phyloP scores from a whole-genome alignment of 2,888 invertebrate species.

The Orthosia cruda region DNA sequence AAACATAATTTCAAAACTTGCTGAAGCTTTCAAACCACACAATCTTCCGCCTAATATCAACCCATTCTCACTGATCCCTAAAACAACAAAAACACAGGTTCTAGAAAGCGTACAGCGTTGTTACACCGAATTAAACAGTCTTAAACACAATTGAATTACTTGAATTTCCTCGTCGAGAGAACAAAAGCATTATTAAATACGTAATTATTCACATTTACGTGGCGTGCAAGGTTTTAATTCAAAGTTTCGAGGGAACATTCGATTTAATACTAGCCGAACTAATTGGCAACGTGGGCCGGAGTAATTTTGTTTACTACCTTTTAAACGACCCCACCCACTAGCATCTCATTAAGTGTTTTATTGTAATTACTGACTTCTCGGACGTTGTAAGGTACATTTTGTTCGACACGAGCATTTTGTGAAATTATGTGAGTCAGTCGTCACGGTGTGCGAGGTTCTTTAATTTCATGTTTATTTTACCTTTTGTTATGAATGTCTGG shows the following conservation, averaged over 20 bases:
- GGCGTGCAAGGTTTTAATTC: conserved; percentile 89
- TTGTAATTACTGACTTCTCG: conserved; percentile 78
- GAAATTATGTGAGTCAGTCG: conserved; percentile 70
- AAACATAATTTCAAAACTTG: neutral
- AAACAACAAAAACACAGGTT: conserved; percentile 76
- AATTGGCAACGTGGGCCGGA: conserved; percentile 90
- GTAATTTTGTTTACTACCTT: conserved; percentile 91
- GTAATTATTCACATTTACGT: conserved; percentile 91
- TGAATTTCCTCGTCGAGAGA: conserved; percentile 91
- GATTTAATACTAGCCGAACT: conserved; percentile 91
- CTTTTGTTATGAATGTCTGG: conserved; percentile 57
- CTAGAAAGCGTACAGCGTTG: conserved; percentile 86
- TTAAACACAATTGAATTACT: conserved; percentile 92
- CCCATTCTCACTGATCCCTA: conserved; percentile 68
- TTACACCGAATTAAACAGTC: conserved; percentile 88
- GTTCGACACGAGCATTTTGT: conserved; percentile 70
- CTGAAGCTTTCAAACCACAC: neutral
- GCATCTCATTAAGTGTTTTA: conserved; percentile 81
- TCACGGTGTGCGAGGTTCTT: conserved; percentile 64
- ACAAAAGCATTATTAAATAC: conserved; percentile 92
- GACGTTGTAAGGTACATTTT: conserved; percentile 70
- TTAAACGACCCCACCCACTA: conserved; percentile 90
- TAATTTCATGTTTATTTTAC: conserved; percentile 66
- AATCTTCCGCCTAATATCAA: neutral
- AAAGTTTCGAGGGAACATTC: conserved; percentile 84